Percentiles rank a stretch among this genome's conserved stretches.
phyloP scores from a whole-genome alignment of 1,140 invertebrate species.

The Palaemon carinicauda region DNA sequence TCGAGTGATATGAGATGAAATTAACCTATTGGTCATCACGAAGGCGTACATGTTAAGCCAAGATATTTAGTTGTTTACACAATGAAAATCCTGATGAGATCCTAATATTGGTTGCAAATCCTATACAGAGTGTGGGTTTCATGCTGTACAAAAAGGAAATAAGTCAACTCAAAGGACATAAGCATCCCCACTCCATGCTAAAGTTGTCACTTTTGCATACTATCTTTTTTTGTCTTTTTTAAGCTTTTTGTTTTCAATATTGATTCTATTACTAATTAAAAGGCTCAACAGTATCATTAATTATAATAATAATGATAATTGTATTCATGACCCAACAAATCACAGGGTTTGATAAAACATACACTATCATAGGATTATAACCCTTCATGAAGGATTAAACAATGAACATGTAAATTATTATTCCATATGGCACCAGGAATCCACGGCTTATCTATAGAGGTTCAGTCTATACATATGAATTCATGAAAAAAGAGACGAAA shows the following conservation, averaged over 20 bases:
- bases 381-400: background rate
- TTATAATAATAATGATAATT: background rate
- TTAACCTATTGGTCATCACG: no score
- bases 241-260: background rate
- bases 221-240: background rate
- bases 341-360: slow-evolving; percentile 9
- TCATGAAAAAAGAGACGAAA: background rate
- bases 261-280: background rate
- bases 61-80: background rate
- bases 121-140: background rate
- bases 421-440: slow-evolving; percentile 12
- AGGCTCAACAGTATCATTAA: background rate
- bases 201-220: background rate
- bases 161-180: background rate
- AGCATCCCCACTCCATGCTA: background rate
- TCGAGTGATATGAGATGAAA: no score
- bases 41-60: background rate
- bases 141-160: background rate
- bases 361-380: slow-evolving; percentile 2
- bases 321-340: background rate
- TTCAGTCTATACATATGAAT: background rate
- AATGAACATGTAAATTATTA: slow-evolving; percentile 7
- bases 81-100: background rate
- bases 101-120: background rate
- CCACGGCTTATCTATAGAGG: background rate